These are phyloP conservation scores for Pterocles burchelli DNA, from an alignment of 2,113 vertebrate species.

Conservation along the genomic window DNA sequence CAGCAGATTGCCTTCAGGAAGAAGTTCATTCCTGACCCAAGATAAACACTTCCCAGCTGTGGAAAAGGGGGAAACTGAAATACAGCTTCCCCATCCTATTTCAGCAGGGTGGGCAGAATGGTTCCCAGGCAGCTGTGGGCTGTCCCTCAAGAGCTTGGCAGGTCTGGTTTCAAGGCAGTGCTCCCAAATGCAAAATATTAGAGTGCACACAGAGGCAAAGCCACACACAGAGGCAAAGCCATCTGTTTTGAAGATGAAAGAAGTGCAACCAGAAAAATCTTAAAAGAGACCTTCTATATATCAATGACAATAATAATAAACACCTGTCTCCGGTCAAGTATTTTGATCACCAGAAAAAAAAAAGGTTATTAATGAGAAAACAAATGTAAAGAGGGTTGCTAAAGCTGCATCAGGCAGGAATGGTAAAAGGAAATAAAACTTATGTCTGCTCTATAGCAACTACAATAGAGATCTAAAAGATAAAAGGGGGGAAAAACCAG, in stretches of 20 bases:
- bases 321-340: background rate
- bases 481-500: background rate
- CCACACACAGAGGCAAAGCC: background rate
- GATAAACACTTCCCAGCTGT: background rate
- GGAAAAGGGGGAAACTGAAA: background rate
- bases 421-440: background rate
- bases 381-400: background rate
- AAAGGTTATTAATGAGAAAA: background rate
- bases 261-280: background rate
- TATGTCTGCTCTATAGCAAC: background rate
- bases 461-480: background rate
- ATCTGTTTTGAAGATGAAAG: background rate
- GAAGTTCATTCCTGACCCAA: background rate
- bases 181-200: background rate
- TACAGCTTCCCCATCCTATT: rapidly evolving
- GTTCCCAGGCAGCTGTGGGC: background rate
- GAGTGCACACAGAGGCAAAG: background rate
- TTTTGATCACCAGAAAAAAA: background rate
- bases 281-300: background rate
- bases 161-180: background rate
- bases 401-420: background rate
- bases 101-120: background rate
- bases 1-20: background rate
- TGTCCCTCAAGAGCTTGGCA: background rate
- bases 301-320: background rate